phyloP scores from a whole-genome alignment of 2,113 vertebrate species.

The Etheostoma spectabile region DNA sequence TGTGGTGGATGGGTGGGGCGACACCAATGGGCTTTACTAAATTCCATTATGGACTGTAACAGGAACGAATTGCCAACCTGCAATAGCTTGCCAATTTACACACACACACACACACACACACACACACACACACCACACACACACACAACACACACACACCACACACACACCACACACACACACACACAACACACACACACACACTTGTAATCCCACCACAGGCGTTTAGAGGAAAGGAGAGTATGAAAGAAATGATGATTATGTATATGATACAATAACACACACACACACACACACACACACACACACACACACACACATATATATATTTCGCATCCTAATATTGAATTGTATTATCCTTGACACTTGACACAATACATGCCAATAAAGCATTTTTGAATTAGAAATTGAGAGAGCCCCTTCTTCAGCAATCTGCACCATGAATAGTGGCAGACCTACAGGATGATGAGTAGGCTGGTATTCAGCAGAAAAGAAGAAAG shows the following conservation, averaged over 20 bases:
- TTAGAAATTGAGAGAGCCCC: not conserved
- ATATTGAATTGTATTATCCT: too few species aligned
- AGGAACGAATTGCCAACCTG: conserved; percentile 31
- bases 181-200: too few species aligned
- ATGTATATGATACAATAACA: too few species aligned
- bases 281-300: too few species aligned
- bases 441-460: conserved; percentile 47
- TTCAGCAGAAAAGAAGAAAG: conserved; percentile 56
- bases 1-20: conserved; percentile 1
- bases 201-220: conserved; percentile 48
- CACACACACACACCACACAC: too few species aligned
- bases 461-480: conserved; percentile 50
- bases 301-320: too few species aligned
- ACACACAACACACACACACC: too few species aligned
- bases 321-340: too few species aligned
- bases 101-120: conserved; percentile 35
- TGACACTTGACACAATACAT: too few species aligned
- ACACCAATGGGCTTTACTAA: conserved; percentile 44
- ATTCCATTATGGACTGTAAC: conserved; percentile 37
- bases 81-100: conserved; percentile 26
- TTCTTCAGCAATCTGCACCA: conserved; percentile 57
- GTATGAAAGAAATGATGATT: too few species aligned
- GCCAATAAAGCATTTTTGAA: too few species aligned
- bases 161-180: too few species aligned
- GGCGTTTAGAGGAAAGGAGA: conserved; percentile 9